Conservation (phyloP, 2,888 invertebrate species). For the Caenorhabditis sp. region DNA sequence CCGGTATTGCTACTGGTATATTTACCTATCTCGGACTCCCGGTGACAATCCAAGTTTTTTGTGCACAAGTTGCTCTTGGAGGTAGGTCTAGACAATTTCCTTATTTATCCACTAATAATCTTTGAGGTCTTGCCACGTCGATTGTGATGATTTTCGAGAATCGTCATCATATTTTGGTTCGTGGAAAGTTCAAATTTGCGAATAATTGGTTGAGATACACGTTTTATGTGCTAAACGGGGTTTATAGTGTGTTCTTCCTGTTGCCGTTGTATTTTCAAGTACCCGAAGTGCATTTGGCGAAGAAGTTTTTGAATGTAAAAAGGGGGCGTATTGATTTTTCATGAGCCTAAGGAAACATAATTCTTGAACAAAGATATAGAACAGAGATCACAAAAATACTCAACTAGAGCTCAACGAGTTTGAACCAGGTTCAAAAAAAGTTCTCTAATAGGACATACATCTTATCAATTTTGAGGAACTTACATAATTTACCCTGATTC, state of each 20-base stretch:
- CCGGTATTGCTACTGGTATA: conserved; percentile 28
- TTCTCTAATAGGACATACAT: too few relatives aligned
- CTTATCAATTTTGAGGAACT: too few relatives aligned
- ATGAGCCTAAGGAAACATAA: too few relatives aligned
- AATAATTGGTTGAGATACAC: conserved; percentile 27
- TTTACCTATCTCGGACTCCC: conserved; percentile 23
- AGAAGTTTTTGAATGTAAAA: conserved; percentile 25
- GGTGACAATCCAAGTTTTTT: conserved; percentile 31
- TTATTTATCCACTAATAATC: background rate
- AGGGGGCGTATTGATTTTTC: too few relatives aligned
- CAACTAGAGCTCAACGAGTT: too few relatives aligned
- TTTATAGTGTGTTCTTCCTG: conserved; percentile 24
- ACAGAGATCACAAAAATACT: too few relatives aligned
- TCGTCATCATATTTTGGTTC: conserved; percentile 30
- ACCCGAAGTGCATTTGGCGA: conserved; percentile 27
- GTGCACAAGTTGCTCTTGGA: conserved; percentile 31
- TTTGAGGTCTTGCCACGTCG: conserved; percentile 25
- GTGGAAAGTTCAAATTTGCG: conserved; percentile 34
- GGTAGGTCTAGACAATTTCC: conserved; percentile 3
- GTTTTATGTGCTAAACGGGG: conserved; percentile 23
- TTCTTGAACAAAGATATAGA: too few relatives aligned
- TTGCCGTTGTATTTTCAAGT: conserved; percentile 29
- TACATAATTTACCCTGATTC: too few relatives aligned
- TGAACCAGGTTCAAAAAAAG: too few relatives aligned
- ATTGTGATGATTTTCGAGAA: conserved; percentile 39